Conservation (phyloP, 2,797 vertebrate species). For the Cheirogaleus major region DNA sequence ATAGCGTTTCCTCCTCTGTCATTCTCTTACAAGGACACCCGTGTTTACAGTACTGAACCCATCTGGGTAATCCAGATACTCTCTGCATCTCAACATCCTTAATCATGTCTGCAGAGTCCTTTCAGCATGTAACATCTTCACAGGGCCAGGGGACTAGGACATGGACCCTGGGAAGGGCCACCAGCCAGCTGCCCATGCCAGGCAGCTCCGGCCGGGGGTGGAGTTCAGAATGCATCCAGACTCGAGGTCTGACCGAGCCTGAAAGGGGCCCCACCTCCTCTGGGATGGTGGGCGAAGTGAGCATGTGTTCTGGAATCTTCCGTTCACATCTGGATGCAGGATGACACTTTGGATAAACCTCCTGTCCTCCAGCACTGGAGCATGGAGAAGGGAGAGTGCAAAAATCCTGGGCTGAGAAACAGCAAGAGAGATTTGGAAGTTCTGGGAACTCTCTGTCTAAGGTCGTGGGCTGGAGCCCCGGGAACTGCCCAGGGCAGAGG, state of each 20-base stretch:
- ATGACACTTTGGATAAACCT: not conserved
- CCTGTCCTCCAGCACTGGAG: not conserved
- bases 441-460: not conserved
- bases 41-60: not conserved
- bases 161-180: fast-evolving
- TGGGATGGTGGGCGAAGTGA: not conserved
- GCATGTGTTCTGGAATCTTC: not conserved
- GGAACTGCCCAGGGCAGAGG: not conserved
- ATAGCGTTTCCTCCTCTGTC: not conserved
- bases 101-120: not conserved
- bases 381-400: not conserved
- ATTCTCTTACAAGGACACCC: not conserved
- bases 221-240: not conserved
- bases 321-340: not conserved
- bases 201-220: not conserved
- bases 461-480: not conserved
- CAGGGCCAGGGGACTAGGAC: not conserved
- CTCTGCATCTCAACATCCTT: not conserved
- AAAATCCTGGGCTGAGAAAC: not conserved
- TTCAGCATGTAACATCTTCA: not conserved
- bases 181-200: not conserved
- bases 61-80: not conserved
- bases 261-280: not conserved
- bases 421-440: too few species aligned
- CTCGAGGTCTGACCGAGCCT: not conserved